Conservation (phyloP, 2,888 invertebrate species). For the Ferdinandea cuprea region DNA sequence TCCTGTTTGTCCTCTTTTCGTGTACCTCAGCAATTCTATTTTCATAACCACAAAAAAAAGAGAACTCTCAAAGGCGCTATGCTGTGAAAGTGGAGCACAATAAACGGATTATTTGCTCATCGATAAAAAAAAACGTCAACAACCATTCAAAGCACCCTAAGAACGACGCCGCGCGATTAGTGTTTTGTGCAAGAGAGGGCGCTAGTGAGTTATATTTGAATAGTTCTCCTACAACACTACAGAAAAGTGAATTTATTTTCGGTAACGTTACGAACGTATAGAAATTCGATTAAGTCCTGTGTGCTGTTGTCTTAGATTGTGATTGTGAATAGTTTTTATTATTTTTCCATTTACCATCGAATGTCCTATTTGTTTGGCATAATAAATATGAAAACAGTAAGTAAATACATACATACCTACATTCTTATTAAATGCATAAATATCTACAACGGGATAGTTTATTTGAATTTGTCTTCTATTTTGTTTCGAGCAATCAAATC, state of each 20-base stretch:
- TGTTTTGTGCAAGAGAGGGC: constrained; percentile 50
- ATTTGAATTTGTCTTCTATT: constrained; percentile 1
- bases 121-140: constrained; percentile 51
- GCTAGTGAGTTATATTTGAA: constrained; percentile 46
- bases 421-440: constrained; percentile 54
- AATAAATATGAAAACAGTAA: constrained; percentile 45
- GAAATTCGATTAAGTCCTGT: constrained; percentile 21
- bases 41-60: constrained; percentile 45
- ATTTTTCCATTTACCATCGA: constrained; percentile 9
- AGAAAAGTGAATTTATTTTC: constrained; percentile 47
- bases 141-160: constrained; percentile 32
- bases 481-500: constrained; percentile 22
- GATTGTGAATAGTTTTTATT: constrained; percentile 30
- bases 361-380: constrained; percentile 34
- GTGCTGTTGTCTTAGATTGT: constrained; percentile 17
- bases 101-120: constrained; percentile 70
- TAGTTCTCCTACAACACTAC: constrained; percentile 41
- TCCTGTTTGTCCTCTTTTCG: constrained; percentile 57
- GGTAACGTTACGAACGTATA: constrained; percentile 5
- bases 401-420: no score
- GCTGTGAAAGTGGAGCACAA: constrained; percentile 67
- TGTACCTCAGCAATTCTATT: constrained; percentile 48
- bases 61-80: constrained; percentile 69
- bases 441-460: constrained; percentile 25
- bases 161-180: neutral